Conservation (phyloP, 2,113 vertebrate genomes). For the Panthera leo region DNA sequence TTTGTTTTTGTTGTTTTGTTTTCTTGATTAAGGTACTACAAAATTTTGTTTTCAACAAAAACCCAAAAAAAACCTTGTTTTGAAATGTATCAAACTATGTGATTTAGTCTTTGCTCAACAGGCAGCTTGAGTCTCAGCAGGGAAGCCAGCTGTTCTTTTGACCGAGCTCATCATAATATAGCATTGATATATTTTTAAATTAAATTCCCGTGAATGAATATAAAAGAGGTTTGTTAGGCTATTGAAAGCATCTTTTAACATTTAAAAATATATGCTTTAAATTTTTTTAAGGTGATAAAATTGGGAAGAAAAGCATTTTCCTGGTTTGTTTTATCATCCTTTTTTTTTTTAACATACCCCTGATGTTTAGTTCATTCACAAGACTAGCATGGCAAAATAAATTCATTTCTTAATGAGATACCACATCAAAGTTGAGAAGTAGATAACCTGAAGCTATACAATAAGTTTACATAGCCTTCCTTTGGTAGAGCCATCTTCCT, state of each 20-base stretch:
- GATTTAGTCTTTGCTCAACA: not conserved
- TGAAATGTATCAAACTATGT: not conserved
- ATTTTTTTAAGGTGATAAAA: not conserved
- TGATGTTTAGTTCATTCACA: not conserved
- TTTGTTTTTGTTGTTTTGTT: slow-evolving; percentile 6
- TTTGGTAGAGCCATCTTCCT: not conserved
- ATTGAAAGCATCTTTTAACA: not conserved
- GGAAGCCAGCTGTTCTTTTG: not conserved
- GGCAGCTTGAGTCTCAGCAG: not conserved
- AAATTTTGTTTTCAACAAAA: not conserved
- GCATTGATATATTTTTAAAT: slow-evolving; percentile 33
- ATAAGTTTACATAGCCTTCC: not conserved
- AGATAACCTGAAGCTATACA: slow-evolving; percentile 22
- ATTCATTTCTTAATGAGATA: slow-evolving; percentile 38
- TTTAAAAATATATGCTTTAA: slow-evolving; percentile 30
- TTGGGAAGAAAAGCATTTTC: not conserved
- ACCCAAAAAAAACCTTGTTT: not conserved
- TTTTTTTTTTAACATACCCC: not conserved
- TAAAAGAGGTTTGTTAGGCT: not conserved
- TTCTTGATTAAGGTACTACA: not conserved
- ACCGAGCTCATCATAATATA: not conserved
- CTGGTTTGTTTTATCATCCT: not conserved
- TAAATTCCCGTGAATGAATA: not conserved
- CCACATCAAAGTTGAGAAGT: not conserved
- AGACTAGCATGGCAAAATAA: not conserved